Percentiles rank a stretch among this genome's conserved stretches.
These are phyloP conservation scores for Alviniconcha strummeri DNA, from an alignment of 2,888 invertebrate genomes.

Conservation along the genomic window DNA sequence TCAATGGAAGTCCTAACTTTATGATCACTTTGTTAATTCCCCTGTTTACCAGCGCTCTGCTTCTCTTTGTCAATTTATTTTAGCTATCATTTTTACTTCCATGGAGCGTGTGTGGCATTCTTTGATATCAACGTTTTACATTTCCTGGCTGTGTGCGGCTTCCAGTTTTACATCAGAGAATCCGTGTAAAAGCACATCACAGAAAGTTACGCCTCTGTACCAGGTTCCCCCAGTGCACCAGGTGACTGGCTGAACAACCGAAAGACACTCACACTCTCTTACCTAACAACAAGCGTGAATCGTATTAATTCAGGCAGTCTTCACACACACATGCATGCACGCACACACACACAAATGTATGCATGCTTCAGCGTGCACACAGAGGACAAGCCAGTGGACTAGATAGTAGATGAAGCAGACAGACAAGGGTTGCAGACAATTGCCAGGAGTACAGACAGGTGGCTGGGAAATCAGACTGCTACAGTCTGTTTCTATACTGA, in stretches of 20 bases:
- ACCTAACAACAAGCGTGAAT: no score
- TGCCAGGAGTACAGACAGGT: not conserved
- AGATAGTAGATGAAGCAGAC: no score
- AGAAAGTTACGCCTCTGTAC: not conserved
- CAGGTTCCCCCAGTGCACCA: not conserved
- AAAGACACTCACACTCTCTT: not conserved
- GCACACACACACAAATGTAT: not conserved
- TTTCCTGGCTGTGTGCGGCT: not conserved
- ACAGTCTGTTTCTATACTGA: not conserved
- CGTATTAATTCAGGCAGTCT: no score
- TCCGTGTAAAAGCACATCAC: no score
- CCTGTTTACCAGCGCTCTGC: not conserved
- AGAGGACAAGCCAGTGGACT: not conserved
- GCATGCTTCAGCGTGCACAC: not conserved
- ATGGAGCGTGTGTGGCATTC: conserved; percentile 10
- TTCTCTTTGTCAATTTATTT: not conserved
- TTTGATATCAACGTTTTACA: not conserved
- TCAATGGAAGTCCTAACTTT: conserved; percentile 20
- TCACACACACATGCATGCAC: not conserved
- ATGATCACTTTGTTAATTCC: not conserved
- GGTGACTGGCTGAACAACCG: conserved; percentile 5
- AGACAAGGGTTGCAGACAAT: not conserved
- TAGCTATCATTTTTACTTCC: not conserved
- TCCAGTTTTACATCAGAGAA: not conserved
- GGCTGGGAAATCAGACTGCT: not conserved